Evolutionary conservation across 1,140 invertebrate species (phyloP).

Genomic region (Aphelinus atriplicis): DNA sequence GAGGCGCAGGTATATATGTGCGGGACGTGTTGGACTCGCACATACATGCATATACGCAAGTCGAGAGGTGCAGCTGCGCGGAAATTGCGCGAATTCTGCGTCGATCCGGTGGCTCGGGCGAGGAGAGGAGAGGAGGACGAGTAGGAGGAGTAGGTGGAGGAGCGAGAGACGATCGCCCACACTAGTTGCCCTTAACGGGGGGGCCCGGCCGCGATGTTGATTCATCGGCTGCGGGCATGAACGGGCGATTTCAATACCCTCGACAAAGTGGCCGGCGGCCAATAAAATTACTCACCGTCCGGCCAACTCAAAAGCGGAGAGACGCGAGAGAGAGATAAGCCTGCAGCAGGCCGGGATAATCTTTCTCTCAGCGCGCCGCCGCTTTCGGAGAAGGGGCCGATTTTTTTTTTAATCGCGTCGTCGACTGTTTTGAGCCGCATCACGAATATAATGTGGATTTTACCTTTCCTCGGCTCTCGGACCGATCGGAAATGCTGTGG

Average conservation of each 20-base stretch:
- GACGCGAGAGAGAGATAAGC: background rate
- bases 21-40: background rate
- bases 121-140: background rate
- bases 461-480: too few species aligned
- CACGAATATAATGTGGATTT: too few species aligned
- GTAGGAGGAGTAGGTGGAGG: background rate
- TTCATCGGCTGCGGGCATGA: slow-evolving; percentile 21
- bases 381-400: too few species aligned
- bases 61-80: background rate
- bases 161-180: slow-evolving; percentile 29
- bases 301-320: background rate
- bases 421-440: too few species aligned
- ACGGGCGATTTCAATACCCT: slow-evolving; percentile 16
- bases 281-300: slow-evolving; percentile 26
- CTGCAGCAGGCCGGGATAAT: too few species aligned
- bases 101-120: too few species aligned
- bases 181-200: slow-evolving; percentile 42
- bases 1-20: background rate
- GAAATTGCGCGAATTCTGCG: slow-evolving; percentile 43
- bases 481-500: too few species aligned
- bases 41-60: too few species aligned
- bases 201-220: slow-evolving; percentile 4
- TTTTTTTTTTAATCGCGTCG: too few species aligned
- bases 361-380: too few species aligned
- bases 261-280: slow-evolving; percentile 12